Evolutionary conservation across 2,797 vertebrate species (phyloP), one percentile per base, ranked within the genome.

Genomic region (Sebastiscus tertius): DNA sequence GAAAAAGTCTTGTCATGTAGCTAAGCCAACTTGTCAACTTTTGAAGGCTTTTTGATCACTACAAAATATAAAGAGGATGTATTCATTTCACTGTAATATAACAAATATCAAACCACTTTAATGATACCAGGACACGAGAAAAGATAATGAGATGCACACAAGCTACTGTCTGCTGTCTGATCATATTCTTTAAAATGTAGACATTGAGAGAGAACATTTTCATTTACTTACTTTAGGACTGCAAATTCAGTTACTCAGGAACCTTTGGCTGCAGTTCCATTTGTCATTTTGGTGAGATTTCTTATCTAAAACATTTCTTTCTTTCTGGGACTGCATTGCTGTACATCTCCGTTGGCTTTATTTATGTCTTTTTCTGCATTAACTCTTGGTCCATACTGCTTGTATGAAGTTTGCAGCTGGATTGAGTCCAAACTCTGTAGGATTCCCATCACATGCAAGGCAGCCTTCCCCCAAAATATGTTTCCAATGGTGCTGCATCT

Each of bases 151-250:
- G 77, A 85, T 62, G 29, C 62, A 46, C n/a, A 56, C 5, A 16
- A 34, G 26, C 61, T 31, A 24, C 77, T 87, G 24, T 24, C 24
- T 24, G 24, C 58, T 72, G 11, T 83, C 62, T 81, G 65, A 78
- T 83, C 65, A 52, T 73, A 52, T 83, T 81, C 59, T 83, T 77
- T 54, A 6, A 78, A 68, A 79, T 82, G n/a, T 80, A 22, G 65
- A 79, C 33, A 34, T 63, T 14, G 5, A 73, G 26, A 58, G 58
- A 26, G 4, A 75, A 64, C 1, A 11, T 75, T 84, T 87, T 80
- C 46, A 89, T 91, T 83, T 83, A 58, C 71, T 84, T 81, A 74
- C 72, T 75, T 87, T 85, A 86, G 85, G 71, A 75, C 79, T 29
- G n/a, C 77, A 89, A 75, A 90, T 87, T 63, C 66, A 83, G 79